These are phyloP conservation scores for Thera britannica DNA, from an alignment of 2,888 invertebrate genomes.

Conservation along the genomic window DNA sequence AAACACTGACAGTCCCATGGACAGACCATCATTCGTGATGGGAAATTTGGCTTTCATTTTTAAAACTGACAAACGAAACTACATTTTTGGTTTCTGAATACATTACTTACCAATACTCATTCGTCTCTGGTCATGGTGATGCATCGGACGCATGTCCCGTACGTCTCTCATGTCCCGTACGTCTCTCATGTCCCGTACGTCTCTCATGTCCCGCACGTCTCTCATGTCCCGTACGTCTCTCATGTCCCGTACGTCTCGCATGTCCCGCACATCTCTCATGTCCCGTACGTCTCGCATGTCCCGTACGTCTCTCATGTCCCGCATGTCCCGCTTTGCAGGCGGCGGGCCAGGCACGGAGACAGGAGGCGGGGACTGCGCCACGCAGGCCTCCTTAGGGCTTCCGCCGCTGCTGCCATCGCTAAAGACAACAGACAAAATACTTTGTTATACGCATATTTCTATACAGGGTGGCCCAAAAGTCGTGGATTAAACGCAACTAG, in stretches of 20 bases:
- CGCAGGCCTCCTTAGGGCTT: conserved; percentile 79
- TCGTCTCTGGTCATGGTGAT: conserved; percentile 54
- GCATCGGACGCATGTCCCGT: conserved; percentile 33
- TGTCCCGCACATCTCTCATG: conserved; percentile 27
- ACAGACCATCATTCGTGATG: too few relatives aligned
- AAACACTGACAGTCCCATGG: too few relatives aligned
- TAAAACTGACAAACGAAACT: too few relatives aligned
- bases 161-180: conserved; percentile 32
- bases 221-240: conserved; percentile 27
- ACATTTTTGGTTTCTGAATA: too few relatives aligned
- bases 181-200: conserved; percentile 46
- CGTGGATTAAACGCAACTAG: neutral
- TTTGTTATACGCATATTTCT: too few relatives aligned
- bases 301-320: conserved; percentile 38
- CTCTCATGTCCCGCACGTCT: conserved; percentile 25
- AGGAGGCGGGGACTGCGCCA: conserved; percentile 73
- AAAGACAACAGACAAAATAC: conserved; percentile 37
- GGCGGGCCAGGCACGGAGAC: conserved; percentile 45
- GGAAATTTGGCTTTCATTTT: too few relatives aligned
- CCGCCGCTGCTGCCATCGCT: conserved; percentile 82
- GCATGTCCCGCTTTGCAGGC: conserved; percentile 58
- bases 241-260: conserved; percentile 25
- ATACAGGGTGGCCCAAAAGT: too few relatives aligned
- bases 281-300: conserved; percentile 26
- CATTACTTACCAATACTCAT: conserved; percentile 57